Percentiles rank a stretch among this genome's conserved stretches.
phyloP scores from a whole-genome alignment of 2,113 vertebrate species.

The Labeo rohita region DNA sequence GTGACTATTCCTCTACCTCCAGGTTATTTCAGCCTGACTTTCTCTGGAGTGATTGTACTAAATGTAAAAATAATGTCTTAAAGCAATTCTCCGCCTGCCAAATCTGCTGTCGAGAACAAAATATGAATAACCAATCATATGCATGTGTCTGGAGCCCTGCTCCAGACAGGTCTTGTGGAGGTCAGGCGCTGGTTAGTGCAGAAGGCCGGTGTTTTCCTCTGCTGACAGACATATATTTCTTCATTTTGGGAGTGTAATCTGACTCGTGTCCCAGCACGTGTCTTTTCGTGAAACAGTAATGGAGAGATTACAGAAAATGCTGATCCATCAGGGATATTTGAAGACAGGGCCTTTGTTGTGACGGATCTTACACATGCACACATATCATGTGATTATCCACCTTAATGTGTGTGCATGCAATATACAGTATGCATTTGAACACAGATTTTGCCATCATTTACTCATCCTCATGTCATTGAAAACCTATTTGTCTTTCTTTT shows the following conservation, averaged over 20 bases:
- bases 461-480: background rate
- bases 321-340: conserved; percentile 46
- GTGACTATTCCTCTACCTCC: background rate
- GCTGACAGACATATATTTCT: conserved; percentile 28
- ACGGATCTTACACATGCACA: conserved; percentile 31
- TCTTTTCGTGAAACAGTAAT: conserved; percentile 38
- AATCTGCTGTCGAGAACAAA: background rate
- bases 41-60: background rate
- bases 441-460: background rate
- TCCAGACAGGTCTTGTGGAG: conserved; percentile 3
- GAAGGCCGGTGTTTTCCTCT: conserved; percentile 2
- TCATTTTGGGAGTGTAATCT: conserved; percentile 28
- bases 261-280: background rate
- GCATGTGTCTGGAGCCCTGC: background rate
- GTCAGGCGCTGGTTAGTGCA: conserved; percentile 2
- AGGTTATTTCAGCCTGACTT: background rate
- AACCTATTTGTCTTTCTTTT: background rate
- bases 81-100: background rate
- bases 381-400: conserved; percentile 18
- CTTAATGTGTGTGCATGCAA: background rate
- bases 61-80: background rate
- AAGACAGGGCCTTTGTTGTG: conserved; percentile 37
- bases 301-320: conserved; percentile 34
- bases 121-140: background rate
- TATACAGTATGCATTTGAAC: background rate